A percentile compares a stretch with the other conserved stretches of the same genome.
These are phyloP conservation scores for Helobdella robusta DNA, from an alignment of 2,888 invertebrate species.

Conservation along the genomic window DNA sequence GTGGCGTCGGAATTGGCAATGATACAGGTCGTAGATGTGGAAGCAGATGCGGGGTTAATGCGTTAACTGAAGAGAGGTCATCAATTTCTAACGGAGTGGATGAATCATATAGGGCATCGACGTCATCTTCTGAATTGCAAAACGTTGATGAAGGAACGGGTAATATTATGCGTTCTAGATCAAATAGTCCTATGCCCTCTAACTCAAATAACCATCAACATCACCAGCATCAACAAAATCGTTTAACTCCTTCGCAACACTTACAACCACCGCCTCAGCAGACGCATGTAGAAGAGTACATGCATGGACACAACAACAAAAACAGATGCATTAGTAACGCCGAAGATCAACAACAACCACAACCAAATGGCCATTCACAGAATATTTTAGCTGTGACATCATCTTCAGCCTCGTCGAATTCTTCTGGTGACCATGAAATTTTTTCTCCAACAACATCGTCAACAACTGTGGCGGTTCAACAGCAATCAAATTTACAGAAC, in stretches of 20 bases:
- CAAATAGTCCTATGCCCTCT: constrained; percentile 4
- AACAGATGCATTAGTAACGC: neutral
- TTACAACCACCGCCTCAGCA: neutral
- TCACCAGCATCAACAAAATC: neutral
- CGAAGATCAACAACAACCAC: neutral
- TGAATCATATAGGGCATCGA: constrained; percentile 8
- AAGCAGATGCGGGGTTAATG: constrained; percentile 8
- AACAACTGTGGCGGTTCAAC: neutral
- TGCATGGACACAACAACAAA: constrained; percentile 1
- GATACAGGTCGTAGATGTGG: too few relatives aligned
- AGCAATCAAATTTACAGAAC: too few relatives aligned
- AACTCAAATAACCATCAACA: neutral
- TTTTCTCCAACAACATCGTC: constrained; percentile 22
- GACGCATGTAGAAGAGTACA: neutral
- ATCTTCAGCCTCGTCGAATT: constrained; percentile 13
- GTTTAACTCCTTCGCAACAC: neutral
- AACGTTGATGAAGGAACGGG: constrained; percentile 14
- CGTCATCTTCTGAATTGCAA: constrained; percentile 3
- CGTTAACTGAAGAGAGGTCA: constrained; percentile 11
- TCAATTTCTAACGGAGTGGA: constrained; percentile 6
- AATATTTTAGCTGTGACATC: neutral
- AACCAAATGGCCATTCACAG: too few relatives aligned
- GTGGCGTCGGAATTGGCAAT: constrained; percentile 1
- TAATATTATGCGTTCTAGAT: constrained; percentile 15
- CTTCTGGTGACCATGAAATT: constrained; percentile 4